Percentiles rank a stretch among this genome's conserved stretches.
These are phyloP conservation scores for Gymnogyps californianus DNA, from an alignment of 2,113 vertebrate genomes.

Conservation along the genomic window DNA sequence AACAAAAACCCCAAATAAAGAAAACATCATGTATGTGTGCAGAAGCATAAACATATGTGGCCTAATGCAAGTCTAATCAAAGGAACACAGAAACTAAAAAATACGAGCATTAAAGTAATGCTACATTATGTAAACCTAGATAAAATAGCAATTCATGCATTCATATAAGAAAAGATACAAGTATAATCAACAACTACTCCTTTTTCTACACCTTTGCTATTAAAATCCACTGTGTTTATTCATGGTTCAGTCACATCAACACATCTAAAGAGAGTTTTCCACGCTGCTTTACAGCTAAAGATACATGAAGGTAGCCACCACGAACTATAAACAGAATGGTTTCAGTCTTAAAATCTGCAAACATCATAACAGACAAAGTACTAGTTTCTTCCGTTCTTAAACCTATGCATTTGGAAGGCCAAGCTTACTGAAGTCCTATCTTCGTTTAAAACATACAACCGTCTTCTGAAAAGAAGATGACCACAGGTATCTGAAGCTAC, in stretches of 20 bases:
- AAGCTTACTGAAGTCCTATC: neutral
- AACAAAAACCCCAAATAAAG: neutral
- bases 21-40: neutral
- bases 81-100: neutral
- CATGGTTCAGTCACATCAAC: neutral
- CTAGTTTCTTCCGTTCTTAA: neutral
- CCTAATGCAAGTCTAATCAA: neutral
- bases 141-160: neutral
- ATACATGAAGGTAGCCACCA: neutral
- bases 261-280: neutral
- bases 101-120: neutral
- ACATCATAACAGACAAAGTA: neutral
- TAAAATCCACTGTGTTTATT: neutral
- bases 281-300: neutral
- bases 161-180: neutral
- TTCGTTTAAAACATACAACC: neutral
- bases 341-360: neutral
- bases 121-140: neutral
- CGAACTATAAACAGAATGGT: fast-evolving
- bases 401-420: neutral
- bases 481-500: neutral
- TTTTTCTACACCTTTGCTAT: neutral
- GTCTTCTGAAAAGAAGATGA: neutral
- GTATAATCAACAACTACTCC: neutral
- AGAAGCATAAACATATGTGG: neutral